Percentiles rank a stretch among this genome's conserved stretches.
phyloP scores from a whole-genome alignment of 2,113 vertebrate species.

The Micronisus gabar region DNA sequence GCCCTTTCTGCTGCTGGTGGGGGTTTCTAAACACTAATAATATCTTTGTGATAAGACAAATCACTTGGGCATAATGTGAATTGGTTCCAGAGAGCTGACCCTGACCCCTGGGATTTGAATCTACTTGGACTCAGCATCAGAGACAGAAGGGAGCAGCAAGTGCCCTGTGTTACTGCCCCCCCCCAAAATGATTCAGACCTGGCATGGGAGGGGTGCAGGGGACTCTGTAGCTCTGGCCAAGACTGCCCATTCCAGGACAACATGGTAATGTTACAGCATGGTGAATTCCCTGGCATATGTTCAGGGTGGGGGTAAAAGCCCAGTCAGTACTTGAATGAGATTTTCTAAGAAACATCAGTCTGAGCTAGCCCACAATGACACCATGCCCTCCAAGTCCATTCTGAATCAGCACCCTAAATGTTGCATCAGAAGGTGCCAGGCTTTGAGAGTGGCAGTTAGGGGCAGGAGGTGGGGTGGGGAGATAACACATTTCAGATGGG shows the following conservation, averaged over 20 bases:
- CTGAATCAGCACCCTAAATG: background rate
- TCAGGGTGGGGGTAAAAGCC: background rate
- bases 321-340: background rate
- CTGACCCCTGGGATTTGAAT: background rate
- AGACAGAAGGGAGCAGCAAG: background rate
- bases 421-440: slow-evolving; percentile 15
- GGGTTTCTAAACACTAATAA: background rate
- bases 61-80: background rate
- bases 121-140: background rate
- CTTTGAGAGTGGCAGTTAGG: background rate
- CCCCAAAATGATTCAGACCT: background rate
- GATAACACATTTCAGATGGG: slow-evolving; percentile 8
- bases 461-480: background rate
- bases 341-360: background rate
- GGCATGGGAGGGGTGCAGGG: background rate
- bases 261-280: background rate
- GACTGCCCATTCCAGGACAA: background rate
- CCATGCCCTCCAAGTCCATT: background rate
- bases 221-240: background rate
- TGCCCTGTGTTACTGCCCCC: background rate
- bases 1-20: background rate
- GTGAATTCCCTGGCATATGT: background rate
- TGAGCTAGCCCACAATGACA: background rate
- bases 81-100: background rate
- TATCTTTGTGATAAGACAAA: background rate